Conservation (phyloP, 2,113 vertebrate species). For the Cynoglossus semilaevis region DNA sequence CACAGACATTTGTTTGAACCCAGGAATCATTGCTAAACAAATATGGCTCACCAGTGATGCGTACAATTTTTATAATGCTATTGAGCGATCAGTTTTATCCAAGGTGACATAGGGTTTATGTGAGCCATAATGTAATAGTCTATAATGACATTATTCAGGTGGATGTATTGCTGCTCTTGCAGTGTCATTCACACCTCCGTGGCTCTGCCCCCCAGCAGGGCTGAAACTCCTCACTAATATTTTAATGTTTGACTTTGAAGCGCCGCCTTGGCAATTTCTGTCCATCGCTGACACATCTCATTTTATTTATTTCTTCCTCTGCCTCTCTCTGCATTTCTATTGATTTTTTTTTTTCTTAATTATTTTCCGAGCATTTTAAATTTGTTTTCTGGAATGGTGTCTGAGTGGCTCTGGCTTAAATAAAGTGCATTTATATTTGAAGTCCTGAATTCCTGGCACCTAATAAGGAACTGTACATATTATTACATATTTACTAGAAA, state of each 20-base stretch:
- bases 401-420: constrained; percentile 28
- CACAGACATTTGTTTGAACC: constrained; percentile 52
- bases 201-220: constrained; percentile 34
- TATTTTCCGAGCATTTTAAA: constrained; percentile 21
- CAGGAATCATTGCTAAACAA: constrained; percentile 54
- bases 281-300: constrained; percentile 33
- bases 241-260: constrained; percentile 64
- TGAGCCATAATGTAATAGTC: constrained; percentile 61
- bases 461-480: neutral
- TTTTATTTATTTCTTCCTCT: constrained; percentile 32
- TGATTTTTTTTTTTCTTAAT: constrained; percentile 39
- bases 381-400: constrained; percentile 31
- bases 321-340: constrained; percentile 33
- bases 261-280: constrained; percentile 45
- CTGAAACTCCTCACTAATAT: constrained; percentile 52
- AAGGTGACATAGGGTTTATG: constrained; percentile 70
- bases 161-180: constrained; percentile 56
- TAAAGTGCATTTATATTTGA: constrained; percentile 22
- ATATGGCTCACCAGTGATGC: constrained; percentile 53
- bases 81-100: constrained; percentile 59
- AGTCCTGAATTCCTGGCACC: constrained; percentile 5
- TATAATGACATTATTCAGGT: constrained; percentile 64
- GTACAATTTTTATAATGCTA: constrained; percentile 56
- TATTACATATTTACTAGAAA: no score
- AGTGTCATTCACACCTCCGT: constrained; percentile 50